These are phyloP conservation scores for Zaprionus gabonicus DNA, from an alignment of 1,140 invertebrate genomes.

Conservation along the genomic window DNA sequence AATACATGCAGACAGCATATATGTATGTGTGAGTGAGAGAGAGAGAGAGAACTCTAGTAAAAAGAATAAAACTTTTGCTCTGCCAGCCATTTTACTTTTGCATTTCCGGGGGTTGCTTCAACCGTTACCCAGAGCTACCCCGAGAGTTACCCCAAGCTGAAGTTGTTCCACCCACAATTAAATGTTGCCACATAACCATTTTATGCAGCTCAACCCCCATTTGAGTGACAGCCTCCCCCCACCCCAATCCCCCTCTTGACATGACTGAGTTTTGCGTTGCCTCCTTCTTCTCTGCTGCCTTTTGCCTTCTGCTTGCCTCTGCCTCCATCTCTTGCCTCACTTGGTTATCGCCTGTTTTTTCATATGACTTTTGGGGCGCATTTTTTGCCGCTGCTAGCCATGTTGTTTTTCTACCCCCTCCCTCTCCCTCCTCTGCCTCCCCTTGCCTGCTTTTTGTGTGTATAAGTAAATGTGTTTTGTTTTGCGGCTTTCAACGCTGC, in stretches of 20 bases:
- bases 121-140: neutral
- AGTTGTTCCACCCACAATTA: conserved; percentile 68
- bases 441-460: conserved; percentile 21
- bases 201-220: conserved; percentile 38
- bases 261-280: neutral
- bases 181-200: conserved; percentile 73
- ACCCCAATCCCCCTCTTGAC: neutral
- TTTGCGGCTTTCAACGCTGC: conserved; percentile 50
- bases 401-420: conserved; percentile 33
- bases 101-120: conserved; percentile 57
- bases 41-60: conserved; percentile 38
- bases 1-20: conserved; percentile 41
- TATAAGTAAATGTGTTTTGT: conserved; percentile 44
- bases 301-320: neutral
- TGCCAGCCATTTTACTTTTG: conserved; percentile 83
- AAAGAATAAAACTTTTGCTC: conserved; percentile 80
- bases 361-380: conserved; percentile 79
- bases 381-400: conserved; percentile 43
- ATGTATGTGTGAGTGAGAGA: conserved; percentile 13
- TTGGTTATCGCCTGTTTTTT: conserved; percentile 78
- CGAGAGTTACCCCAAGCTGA: neutral
- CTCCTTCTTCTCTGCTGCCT: neutral
- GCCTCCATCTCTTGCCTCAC: conserved; percentile 6
- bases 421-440: too few relatives aligned
- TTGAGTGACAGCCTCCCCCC: neutral